These are phyloP conservation scores for Morelia viridis DNA, from an alignment of 2,797 vertebrate genomes.

Conservation along the genomic window DNA sequence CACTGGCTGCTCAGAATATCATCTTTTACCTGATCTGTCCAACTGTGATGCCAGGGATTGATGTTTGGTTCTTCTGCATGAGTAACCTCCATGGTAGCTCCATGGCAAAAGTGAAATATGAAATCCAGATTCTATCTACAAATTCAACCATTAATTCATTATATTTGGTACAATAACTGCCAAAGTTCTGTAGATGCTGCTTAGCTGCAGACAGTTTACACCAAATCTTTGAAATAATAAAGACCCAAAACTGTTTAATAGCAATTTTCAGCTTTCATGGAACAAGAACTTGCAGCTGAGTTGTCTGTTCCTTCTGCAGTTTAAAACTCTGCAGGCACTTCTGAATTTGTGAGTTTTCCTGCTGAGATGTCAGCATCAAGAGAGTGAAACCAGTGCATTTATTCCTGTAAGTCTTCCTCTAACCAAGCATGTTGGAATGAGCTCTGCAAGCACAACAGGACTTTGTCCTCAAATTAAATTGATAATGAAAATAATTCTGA, in stretches of 20 bases:
- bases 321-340: conserved; percentile 13
- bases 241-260: neutral
- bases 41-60: neutral
- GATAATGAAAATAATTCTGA: conserved; percentile 25
- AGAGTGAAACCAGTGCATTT: conserved; percentile 31
- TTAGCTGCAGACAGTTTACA: neutral
- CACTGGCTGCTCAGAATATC: neutral
- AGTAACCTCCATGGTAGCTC: too few relatives aligned
- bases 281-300: conserved; percentile 42
- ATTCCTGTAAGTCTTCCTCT: conserved; percentile 26
- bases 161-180: neutral
- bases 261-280: conserved; percentile 35
- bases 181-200: neutral
- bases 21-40: neutral
- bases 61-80: neutral
- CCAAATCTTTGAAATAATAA: neutral
- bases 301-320: conserved; percentile 28
- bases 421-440: conserved; percentile 12
- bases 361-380: conserved; percentile 32
- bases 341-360: neutral
- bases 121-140: neutral
- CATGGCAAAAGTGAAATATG: neutral
- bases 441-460: conserved; percentile 15
- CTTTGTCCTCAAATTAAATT: conserved; percentile 35
- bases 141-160: neutral